Conservation (phyloP, 1,140 invertebrate species). For the Hesperophylax magnus region DNA sequence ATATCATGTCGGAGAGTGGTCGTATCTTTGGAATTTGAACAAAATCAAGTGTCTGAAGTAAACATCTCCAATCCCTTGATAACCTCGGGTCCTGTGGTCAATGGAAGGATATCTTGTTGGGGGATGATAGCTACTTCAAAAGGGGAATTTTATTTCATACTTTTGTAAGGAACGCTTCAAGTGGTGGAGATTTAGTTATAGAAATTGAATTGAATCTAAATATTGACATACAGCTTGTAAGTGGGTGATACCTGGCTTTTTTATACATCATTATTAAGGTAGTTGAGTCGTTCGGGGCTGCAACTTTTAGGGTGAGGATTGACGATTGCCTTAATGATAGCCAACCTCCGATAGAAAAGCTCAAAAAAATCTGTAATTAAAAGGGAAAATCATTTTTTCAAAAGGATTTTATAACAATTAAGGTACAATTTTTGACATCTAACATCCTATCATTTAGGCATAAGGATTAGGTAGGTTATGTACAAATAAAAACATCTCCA, state of each 20-base stretch:
- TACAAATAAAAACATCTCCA: no score
- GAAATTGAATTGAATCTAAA: background rate
- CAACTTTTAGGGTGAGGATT: no score
- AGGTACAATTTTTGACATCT: background rate
- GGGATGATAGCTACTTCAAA: background rate
- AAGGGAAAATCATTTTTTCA: background rate
- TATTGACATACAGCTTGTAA: background rate
- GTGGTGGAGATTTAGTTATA: no score
- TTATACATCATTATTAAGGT: background rate
- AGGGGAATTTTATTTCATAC: background rate
- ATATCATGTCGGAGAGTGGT: constrained; percentile 21
- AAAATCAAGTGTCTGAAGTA: background rate
- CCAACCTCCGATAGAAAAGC: no score
- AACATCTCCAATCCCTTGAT: background rate
- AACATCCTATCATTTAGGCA: background rate
- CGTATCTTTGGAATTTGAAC: constrained; percentile 5
- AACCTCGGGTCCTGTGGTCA: background rate
- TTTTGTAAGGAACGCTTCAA: constrained; percentile 13
- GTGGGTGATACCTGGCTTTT: background rate
- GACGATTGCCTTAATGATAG: no score
- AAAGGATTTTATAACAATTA: background rate
- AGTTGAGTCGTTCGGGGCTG: no score
- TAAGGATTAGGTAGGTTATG: background rate
- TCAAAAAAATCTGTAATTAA: no score
- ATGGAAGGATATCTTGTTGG: background rate